Evolutionary conservation across 2,113 vertebrate species (phyloP).

Genomic region (Scatophagus argus): DNA sequence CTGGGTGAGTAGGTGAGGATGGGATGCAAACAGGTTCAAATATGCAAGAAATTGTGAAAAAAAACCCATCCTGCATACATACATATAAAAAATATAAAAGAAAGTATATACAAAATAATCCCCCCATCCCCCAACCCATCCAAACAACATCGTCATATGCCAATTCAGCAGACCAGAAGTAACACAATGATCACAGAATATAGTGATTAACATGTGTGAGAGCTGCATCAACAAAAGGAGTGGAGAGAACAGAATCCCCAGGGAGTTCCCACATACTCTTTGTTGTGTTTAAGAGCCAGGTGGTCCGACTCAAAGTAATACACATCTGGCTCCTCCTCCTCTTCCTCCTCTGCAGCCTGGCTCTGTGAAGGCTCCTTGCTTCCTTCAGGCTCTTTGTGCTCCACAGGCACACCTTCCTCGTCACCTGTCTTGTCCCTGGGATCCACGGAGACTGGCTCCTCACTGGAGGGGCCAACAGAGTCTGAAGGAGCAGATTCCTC

Average conservation of each 20-base stretch:
- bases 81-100: no score
- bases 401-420: constrained; percentile 77
- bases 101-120: no score
- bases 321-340: constrained; percentile 96
- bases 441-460: constrained; percentile 75
- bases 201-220: constrained; percentile 39
- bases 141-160: no score
- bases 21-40: no score
- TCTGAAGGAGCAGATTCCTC: constrained; percentile 77
- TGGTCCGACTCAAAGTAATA: constrained; percentile 99
- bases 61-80: no score
- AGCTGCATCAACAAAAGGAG: constrained; percentile 38
- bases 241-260: constrained; percentile 32
- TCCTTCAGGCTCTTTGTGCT: constrained; percentile 81
- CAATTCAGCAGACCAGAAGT: constrained; percentile 35
- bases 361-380: constrained; percentile 87
- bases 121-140: no score
- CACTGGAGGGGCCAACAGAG: constrained; percentile 75
- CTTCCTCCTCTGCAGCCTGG: constrained; percentile 82
- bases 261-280: constrained; percentile 94
- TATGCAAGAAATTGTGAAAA: no score
- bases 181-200: constrained; percentile 28
- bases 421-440: constrained; percentile 78
- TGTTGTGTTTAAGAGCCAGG: constrained; percentile 99
- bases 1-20: no score